Conservation (phyloP, 1,140 invertebrate genomes). For the Lordiphosa collinella region DNA sequence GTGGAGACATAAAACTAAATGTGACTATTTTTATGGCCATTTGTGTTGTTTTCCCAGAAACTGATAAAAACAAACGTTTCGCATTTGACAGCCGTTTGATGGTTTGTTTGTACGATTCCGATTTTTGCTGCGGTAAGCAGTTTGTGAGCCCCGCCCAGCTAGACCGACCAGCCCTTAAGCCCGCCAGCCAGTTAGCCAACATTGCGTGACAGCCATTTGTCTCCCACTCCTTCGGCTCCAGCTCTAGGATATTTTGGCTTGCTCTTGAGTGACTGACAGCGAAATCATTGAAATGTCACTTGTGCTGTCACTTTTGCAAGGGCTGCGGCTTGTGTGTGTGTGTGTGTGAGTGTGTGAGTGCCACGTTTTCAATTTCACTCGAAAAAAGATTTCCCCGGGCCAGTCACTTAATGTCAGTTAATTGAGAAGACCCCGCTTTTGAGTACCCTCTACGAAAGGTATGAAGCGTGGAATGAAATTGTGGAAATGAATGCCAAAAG, state of each 20-base stretch:
- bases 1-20: constrained; percentile 18
- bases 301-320: constrained; percentile 45
- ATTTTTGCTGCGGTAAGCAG: constrained; percentile 45
- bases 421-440: constrained; percentile 25
- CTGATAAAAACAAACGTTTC: constrained; percentile 45
- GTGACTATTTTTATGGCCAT: constrained; percentile 11
- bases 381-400: constrained; percentile 7
- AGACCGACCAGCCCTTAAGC: background rate
- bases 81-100: constrained; percentile 52
- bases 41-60: constrained; percentile 10
- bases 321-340: background rate
- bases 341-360: constrained; percentile 3
- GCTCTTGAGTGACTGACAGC: constrained; percentile 32
- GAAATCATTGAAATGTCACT: constrained; percentile 60
- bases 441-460: too few relatives aligned
- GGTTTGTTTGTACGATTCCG: constrained; percentile 15
- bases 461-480: too few relatives aligned
- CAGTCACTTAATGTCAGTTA: constrained; percentile 46
- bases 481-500: too few relatives aligned
- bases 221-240: background rate
- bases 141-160: constrained; percentile 14
- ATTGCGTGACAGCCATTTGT: constrained; percentile 57
- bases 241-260: background rate
- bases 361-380: constrained; percentile 43
- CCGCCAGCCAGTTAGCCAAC: constrained; percentile 14